Conservation (phyloP, 2,113 vertebrate species). For the Martes martes region DNA sequence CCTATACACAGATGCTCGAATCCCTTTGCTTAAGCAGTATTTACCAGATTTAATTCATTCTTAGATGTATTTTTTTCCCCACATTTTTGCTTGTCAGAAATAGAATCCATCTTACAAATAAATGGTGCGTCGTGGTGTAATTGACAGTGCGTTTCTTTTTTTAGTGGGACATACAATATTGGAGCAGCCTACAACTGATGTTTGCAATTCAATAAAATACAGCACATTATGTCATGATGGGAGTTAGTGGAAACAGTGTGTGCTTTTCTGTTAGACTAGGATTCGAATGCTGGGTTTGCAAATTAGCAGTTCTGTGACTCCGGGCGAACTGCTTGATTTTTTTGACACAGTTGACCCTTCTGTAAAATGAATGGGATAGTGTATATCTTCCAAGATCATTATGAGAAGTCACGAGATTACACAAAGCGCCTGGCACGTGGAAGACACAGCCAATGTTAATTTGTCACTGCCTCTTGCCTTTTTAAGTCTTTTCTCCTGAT, state of each 20-base stretch:
- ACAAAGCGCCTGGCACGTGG: background rate
- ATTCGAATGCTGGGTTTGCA: background rate
- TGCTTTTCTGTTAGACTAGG: background rate
- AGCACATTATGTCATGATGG: background rate
- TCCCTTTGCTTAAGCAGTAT: background rate
- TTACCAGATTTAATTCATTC: conserved; percentile 15
- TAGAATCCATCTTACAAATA: background rate
- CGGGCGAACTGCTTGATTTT: background rate
- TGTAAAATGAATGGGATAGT: background rate
- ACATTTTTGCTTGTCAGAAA: conserved; percentile 8
- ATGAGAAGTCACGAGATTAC: background rate
- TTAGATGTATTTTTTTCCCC: background rate
- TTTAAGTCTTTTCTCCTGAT: background rate
- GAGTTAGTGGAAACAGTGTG: background rate
- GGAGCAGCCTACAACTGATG: background rate
- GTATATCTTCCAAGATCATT: background rate
- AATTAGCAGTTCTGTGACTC: background rate
- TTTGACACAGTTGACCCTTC: background rate
- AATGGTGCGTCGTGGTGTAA: background rate
- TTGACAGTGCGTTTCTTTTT: background rate
- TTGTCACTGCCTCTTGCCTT: background rate
- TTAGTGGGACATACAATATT: background rate
- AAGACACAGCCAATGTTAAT: background rate
- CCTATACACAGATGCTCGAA: background rate
- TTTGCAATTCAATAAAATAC: background rate